A percentile compares a stretch with the other conserved stretches of the same genome.
Evolutionary conservation across 2,888 invertebrate species (phyloP).

Genomic region (Rugalucina vietnamica): DNA sequence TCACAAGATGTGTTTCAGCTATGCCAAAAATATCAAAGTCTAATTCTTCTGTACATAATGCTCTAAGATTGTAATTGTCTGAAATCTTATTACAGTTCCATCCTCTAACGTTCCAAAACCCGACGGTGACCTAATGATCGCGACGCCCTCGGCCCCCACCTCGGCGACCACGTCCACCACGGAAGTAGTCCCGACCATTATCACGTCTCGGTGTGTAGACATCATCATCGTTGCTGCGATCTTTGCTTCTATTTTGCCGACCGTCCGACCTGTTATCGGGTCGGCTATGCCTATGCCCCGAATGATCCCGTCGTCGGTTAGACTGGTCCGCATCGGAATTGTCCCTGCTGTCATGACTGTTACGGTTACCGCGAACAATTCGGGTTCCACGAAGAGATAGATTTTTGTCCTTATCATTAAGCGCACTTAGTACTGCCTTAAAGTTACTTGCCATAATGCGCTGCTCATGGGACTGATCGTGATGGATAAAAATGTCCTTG

Average conservation of each 20-base stretch:
- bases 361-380: not conserved
- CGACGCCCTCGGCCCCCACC: not conserved
- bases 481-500: not conserved
- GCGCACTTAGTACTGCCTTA: not conserved
- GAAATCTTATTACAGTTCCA: not conserved
- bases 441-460: not conserved
- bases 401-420: not conserved
- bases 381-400: not conserved
- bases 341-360: not conserved
- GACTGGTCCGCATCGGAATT: not conserved
- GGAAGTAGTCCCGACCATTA: not conserved
- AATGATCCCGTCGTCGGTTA: not conserved
- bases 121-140: not conserved
- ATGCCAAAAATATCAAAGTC: not conserved
- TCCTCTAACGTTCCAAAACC: slow-evolving; percentile 10
- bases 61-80: not conserved
- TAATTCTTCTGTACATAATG: not conserved
- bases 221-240: not conserved
- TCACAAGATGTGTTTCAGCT: not conserved
- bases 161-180: not conserved
- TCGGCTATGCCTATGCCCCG: no score
- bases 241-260: no score
- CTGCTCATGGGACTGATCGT: not conserved
- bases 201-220: not conserved
- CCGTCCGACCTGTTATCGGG: no score